A percentile compares a stretch with the other conserved stretches of the same genome.
phyloP scores from a whole-genome alignment of 2,797 vertebrate species.

The Myotis findleyi region DNA sequence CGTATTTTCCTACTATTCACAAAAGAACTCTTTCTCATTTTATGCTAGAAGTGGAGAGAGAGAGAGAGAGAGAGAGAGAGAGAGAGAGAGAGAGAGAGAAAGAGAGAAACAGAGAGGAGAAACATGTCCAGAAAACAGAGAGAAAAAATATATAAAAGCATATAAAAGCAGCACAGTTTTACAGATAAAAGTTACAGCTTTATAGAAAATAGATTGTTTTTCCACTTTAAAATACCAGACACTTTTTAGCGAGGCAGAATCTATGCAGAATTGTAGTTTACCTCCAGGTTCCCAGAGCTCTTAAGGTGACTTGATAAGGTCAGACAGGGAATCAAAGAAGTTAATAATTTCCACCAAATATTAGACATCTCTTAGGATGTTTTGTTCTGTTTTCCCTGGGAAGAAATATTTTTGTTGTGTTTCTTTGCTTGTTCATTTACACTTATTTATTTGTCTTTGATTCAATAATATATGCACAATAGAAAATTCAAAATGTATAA shows the following conservation, averaged over 20 bases:
- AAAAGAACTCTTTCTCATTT: not conserved
- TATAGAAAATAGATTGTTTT: not conserved
- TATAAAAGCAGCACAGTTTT: conserved; percentile 34
- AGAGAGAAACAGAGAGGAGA: not conserved
- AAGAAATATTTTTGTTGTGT: conserved; percentile 19
- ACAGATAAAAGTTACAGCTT: conserved; percentile 23
- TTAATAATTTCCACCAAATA: conserved; percentile 37
- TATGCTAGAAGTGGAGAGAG: not conserved
- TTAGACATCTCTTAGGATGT: not conserved
- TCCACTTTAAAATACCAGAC: conserved; percentile 50
- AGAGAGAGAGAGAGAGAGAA: too few relatives aligned
- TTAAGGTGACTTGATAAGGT: conserved; percentile 33
- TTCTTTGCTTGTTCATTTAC: conserved; percentile 45
- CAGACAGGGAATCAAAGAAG: not conserved
- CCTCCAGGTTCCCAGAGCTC: not conserved
- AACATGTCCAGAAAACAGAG: not conserved
- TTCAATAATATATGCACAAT: conserved; percentile 4
- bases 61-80: too few relatives aligned
- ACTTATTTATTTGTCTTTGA: conserved; percentile 37
- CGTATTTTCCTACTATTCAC: conserved; percentile 42
- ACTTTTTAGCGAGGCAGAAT: conserved; percentile 15
- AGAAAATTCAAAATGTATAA: conserved; percentile 35
- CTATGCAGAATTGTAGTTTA: not conserved
- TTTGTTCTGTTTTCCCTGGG: conserved; percentile 45
- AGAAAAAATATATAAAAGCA: conserved; percentile 23